Percentiles rank a stretch among this genome's conserved stretches.
Conservation (phyloP, 2,113 vertebrate species). For the Chiloscyllium plagiosum region DNA sequence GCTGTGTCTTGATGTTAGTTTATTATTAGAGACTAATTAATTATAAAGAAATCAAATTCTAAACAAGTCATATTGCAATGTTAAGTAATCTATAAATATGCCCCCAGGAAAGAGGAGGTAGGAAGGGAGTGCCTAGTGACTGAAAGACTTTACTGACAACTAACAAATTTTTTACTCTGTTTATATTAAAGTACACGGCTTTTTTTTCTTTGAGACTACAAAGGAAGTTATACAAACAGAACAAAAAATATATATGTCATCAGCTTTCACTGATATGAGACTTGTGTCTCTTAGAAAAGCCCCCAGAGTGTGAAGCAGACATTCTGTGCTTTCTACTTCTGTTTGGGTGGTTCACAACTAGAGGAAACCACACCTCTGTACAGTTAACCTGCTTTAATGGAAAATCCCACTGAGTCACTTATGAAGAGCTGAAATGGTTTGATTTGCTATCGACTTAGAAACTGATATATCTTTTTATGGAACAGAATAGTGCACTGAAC, state of each 20-base stretch:
- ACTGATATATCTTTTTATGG: background rate
- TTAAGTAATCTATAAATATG: conserved; percentile 9
- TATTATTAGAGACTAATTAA: conserved; percentile 11
- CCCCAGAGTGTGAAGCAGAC: conserved; percentile 26
- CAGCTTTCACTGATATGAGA: conserved; percentile 31
- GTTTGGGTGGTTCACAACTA: conserved; percentile 52
- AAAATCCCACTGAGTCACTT: conserved; percentile 49
- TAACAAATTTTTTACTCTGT: background rate
- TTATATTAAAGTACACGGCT: background rate
- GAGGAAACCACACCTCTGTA: conserved; percentile 64
- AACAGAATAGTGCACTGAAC: background rate
- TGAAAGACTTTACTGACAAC: conserved; percentile 27
- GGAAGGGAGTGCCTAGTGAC: conserved; percentile 21
- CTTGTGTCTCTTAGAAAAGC: conserved; percentile 31
- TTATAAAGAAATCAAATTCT: conserved; percentile 22
- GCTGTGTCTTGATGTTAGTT: background rate
- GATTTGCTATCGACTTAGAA: background rate
- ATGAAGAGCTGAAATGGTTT: background rate
- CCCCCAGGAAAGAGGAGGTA: background rate
- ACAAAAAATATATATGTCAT: conserved; percentile 33
- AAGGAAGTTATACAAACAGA: conserved; percentile 32
- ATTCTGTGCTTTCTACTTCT: conserved; percentile 31
- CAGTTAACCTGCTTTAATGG: conserved; percentile 53
- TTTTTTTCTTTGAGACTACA: conserved; percentile 7
- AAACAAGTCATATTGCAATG: conserved; percentile 13